Percentiles rank a stretch among this genome's conserved stretches.
Conservation (phyloP, 2,888 invertebrate genomes). For the Drosophila gaucha region DNA sequence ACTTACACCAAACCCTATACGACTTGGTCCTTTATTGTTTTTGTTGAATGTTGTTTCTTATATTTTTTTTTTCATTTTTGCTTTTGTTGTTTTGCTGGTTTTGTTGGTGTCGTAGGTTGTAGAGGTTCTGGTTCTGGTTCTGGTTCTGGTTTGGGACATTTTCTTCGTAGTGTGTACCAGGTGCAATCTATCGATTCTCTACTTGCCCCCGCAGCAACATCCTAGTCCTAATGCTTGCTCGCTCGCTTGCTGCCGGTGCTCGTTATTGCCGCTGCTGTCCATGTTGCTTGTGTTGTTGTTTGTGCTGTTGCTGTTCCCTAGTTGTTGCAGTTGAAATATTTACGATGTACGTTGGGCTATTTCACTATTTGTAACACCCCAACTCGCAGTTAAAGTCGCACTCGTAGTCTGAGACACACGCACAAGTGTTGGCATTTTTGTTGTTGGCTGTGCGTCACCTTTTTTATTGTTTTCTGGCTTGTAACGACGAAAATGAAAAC, state of each 20-base stretch:
- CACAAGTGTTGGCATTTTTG: slow-evolving; percentile 67
- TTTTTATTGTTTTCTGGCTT: slow-evolving; percentile 63
- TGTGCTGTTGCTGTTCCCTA: slow-evolving; percentile 48
- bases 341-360: slow-evolving; percentile 80
- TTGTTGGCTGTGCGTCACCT: slow-evolving; percentile 44
- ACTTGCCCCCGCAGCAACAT: slow-evolving; percentile 26
- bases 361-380: slow-evolving; percentile 72
- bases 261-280: slow-evolving; percentile 61
- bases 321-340: slow-evolving; percentile 80
- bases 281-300: slow-evolving; percentile 49
- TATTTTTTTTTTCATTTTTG: slow-evolving; percentile 35
- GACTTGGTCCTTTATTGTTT: slow-evolving; percentile 68
- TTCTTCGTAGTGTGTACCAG: slow-evolving; percentile 68
- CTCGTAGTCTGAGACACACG: slow-evolving; percentile 57
- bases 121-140: slow-evolving; percentile 46
- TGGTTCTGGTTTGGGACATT: slow-evolving; percentile 59
- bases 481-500: slow-evolving; percentile 63
- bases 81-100: slow-evolving; percentile 36
- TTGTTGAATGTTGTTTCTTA: slow-evolving; percentile 37
- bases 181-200: slow-evolving; percentile 79
- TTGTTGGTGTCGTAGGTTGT: slow-evolving; percentile 72
- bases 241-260: slow-evolving; percentile 64
- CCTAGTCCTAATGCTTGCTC: slow-evolving; percentile 13
- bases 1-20: slow-evolving; percentile 19
- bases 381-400: slow-evolving; percentile 17